Conservation (phyloP, 2,113 vertebrate genomes). For the Labeo catla region DNA sequence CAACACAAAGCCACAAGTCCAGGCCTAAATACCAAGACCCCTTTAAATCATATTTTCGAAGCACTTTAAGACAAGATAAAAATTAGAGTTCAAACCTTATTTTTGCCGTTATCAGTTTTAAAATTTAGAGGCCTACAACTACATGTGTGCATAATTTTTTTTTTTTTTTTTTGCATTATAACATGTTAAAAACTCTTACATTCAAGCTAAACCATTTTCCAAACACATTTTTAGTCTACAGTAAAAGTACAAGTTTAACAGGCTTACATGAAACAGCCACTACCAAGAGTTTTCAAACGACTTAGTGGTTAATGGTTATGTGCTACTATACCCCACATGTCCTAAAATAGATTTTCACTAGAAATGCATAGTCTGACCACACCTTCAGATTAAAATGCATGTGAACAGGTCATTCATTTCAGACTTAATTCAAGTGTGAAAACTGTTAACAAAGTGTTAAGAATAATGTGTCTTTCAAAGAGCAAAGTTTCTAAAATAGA, state of each 20-base stretch:
- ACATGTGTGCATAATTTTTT: not conserved
- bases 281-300: not conserved
- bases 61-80: not conserved
- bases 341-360: not conserved
- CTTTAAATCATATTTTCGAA: not conserved
- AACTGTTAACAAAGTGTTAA: not conserved
- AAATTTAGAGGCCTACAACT: not conserved
- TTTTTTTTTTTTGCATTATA: not conserved
- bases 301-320: not conserved
- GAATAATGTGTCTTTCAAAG: not conserved
- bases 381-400: not conserved
- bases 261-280: not conserved
- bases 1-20: not conserved
- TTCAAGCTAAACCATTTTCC: not conserved
- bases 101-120: not conserved
- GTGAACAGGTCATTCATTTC: not conserved
- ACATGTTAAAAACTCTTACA: not conserved
- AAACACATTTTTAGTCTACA: not conserved
- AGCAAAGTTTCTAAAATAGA: not conserved
- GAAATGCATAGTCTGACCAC: not conserved
- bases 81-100: not conserved
- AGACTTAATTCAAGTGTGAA: not conserved
- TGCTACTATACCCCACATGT: not conserved
- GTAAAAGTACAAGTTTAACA: not conserved
- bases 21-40: not conserved